Evolutionary conservation across 1,140 invertebrate species (phyloP).

Genomic region (Bombus sylvicola): DNA sequence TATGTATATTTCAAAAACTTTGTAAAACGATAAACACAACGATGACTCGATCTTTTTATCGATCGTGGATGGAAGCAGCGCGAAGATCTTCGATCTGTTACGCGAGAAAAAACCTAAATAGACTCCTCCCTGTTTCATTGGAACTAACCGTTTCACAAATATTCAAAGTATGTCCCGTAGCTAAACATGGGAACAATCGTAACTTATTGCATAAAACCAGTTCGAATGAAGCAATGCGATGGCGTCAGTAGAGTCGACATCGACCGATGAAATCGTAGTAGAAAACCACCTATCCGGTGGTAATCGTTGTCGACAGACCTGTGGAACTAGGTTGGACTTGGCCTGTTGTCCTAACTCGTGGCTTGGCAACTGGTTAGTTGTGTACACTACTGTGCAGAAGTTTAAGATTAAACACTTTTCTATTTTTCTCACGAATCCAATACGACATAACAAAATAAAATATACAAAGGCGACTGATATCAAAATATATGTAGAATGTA

Average conservation of each 20-base stretch:
- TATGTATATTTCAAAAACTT: too few species aligned
- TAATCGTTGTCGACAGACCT: conserved; percentile 4
- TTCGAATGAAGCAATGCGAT: neutral
- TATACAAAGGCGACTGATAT: too few species aligned
- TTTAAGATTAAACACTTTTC: neutral
- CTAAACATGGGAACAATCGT: neutral
- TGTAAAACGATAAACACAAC: too few species aligned
- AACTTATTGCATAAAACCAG: conserved; percentile 3
- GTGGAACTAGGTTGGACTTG: neutral
- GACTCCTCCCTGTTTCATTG: too few species aligned
- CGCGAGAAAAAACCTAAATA: too few species aligned
- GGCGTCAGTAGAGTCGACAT: neutral
- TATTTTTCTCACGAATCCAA: neutral
- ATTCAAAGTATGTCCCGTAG: neutral
- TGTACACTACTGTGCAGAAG: neutral
- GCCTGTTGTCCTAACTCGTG: neutral
- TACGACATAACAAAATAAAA: too few species aligned
- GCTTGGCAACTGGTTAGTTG: neutral
- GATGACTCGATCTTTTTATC: too few species aligned
- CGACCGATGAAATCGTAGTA: neutral
- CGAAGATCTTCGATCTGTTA: too few species aligned
- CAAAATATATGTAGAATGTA: too few species aligned
- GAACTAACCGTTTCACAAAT: neutral
- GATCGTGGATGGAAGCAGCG: too few species aligned
- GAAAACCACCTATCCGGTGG: neutral